phyloP scores from a whole-genome alignment of 2,888 invertebrate genomes.

The Cheilosia scutellata region DNA sequence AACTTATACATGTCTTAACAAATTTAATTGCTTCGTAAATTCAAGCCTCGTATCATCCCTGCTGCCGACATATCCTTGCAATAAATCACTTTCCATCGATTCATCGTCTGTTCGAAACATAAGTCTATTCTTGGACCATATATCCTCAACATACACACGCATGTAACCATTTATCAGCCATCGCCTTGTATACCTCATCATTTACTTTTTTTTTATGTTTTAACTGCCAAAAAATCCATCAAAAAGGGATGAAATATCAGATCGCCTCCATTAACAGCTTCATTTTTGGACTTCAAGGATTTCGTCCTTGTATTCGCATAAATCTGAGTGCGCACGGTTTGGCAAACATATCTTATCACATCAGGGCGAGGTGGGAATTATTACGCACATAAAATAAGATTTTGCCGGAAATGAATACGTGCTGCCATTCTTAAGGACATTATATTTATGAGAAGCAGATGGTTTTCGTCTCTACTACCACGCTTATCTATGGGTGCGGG shows the following conservation, averaged over 20 bases:
- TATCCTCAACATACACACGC: conserved; percentile 27
- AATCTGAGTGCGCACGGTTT: conserved; percentile 17
- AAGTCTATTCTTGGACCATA: conserved; percentile 29
- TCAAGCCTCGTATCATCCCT: background rate
- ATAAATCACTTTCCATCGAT: conserved; percentile 46
- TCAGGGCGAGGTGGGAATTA: conserved; percentile 33
- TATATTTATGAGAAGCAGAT: conserved; percentile 47
- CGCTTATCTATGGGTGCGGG: background rate
- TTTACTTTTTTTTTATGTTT: background rate
- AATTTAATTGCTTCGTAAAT: background rate
- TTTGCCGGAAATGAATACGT: conserved; percentile 52
- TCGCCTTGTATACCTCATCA: background rate
- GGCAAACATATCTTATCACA: conserved; percentile 13
- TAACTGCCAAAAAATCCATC: background rate
- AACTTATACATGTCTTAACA: too few species aligned
- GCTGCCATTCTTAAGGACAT: conserved; percentile 34
- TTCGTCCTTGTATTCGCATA: too few species aligned
- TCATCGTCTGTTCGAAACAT: conserved; percentile 14
- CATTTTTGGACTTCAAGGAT: conserved; percentile 11
- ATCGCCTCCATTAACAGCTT: conserved; percentile 23
- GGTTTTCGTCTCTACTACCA: conserved; percentile 1
- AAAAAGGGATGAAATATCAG: conserved; percentile 20
- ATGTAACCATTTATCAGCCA: conserved; percentile 31
- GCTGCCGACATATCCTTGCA: background rate
- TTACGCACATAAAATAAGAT: conserved; percentile 61